Evolutionary conservation across 1,140 invertebrate species (phyloP), one percentile per base, ranked within the genome.

Genomic region (Cydia pomonella): DNA sequence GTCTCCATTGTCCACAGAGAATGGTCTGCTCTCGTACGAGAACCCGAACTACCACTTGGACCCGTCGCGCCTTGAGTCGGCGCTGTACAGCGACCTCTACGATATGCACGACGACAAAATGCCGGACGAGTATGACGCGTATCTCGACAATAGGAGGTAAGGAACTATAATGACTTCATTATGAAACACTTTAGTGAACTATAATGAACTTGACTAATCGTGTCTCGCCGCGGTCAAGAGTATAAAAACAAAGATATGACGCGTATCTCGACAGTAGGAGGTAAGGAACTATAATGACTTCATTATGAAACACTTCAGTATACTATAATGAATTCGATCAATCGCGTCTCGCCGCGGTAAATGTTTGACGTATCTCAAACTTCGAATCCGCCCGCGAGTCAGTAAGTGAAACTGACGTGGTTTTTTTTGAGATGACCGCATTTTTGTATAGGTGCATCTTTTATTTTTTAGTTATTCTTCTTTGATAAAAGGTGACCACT

Each of bases 21-120:
- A 97, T 94, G 96, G 96, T 83, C 94, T 97, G 64, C 94, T 97
- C 80, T 97, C 97, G 80, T 97, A 97, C 93, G 96, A 97, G 93
- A 97, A 97, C 91, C 97, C 97, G 9, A 97, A 97, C 92, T 97
- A 97, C 89, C 96, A 97, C 83, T 93, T 97, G 90, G 96, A 96
- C 82, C 95, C 96, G 64, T 95, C 96, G 29, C 94, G 96, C 1
- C 92, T 97, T 79, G 96, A 97, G 89, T 96, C 97, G 85, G 96
- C 96, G 63, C 93, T 97, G 76, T 97, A 97, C 91, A 96, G 95
- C 79, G 97, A 97, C 59, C 85, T 93, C 29, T 93, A 92, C 87
- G 83, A 93, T 91, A 84, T 94, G 94, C 89, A 93, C 88, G 83
- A 93, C 88, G 84, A 94, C 77, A 93, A 93, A 75, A 87, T 87